Evolutionary conservation across 2,888 invertebrate species (phyloP).

Genomic region (Oscheius sp.): DNA sequence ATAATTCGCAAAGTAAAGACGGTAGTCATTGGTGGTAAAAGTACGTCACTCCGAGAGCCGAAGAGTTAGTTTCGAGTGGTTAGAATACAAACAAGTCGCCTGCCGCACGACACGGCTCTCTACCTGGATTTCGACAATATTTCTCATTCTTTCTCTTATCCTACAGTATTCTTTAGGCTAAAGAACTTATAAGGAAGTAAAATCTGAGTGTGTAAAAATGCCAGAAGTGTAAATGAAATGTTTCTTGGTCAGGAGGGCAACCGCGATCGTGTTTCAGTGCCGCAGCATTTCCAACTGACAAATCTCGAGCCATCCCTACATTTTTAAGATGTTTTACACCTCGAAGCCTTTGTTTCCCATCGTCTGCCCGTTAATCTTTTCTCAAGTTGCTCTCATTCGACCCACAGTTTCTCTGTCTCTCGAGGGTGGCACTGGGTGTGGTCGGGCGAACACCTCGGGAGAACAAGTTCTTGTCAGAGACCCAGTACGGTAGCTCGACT

Average conservation of each 20-base stretch:
- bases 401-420: background rate
- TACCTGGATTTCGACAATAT: background rate
- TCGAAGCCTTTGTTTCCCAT: background rate
- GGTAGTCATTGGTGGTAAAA: background rate
- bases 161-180: background rate
- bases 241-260: slow-evolving; percentile 24
- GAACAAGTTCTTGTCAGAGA: slow-evolving; percentile 19
- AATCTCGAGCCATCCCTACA: slow-evolving; percentile 12
- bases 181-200: too few species aligned
- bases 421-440: slow-evolving; percentile 36
- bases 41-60: slow-evolving; percentile 14
- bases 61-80: slow-evolving; percentile 30
- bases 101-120: background rate
- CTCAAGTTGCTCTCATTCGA: background rate
- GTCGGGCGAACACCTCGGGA: slow-evolving; percentile 40
- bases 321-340: slow-evolving; percentile 22
- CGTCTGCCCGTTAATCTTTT: background rate
- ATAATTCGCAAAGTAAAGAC: background rate
- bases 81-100: slow-evolving; percentile 32
- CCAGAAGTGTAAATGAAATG: slow-evolving; percentile 23
- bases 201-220: background rate
- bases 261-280: slow-evolving; percentile 27
- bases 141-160: background rate
- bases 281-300: slow-evolving; percentile 20
- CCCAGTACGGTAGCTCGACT: slow-evolving; percentile 37